These are phyloP conservation scores for Musca domestica DNA, from an alignment of 1,140 invertebrate species.

Conservation along the genomic window DNA sequence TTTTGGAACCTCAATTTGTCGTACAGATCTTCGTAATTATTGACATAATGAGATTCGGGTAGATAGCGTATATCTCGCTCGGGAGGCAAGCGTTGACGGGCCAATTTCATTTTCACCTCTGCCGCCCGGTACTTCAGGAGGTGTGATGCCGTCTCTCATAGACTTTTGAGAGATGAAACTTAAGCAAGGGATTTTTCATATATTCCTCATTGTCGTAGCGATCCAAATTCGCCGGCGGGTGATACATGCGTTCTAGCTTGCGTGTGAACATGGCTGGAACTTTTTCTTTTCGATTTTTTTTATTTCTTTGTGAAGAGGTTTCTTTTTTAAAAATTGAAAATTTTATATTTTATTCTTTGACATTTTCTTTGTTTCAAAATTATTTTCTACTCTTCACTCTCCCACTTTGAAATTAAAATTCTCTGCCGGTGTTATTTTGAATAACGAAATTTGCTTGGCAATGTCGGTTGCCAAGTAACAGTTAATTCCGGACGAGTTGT, in stretches of 20 bases:
- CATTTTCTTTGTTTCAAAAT: too few relatives aligned
- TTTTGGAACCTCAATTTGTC: constrained; percentile 46
- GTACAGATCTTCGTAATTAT: constrained; percentile 46
- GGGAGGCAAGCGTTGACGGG: constrained; percentile 30
- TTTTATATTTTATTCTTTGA: too few relatives aligned
- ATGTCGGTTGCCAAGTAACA: too few relatives aligned
- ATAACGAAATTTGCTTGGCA: too few relatives aligned
- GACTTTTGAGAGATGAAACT: constrained; percentile 44
- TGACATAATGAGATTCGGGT: constrained; percentile 41
- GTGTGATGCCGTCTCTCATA: constrained; percentile 43
- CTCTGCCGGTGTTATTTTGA: too few relatives aligned
- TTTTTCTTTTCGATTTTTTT: neutral
- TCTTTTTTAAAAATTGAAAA: too few relatives aligned
- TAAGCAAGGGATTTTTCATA: constrained; percentile 48
- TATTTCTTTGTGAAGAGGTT: too few relatives aligned
- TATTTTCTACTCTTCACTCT: too few relatives aligned
- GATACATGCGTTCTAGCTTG: constrained; percentile 42
- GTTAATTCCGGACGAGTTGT: too few relatives aligned
- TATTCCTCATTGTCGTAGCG: constrained; percentile 52
- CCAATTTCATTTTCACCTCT: constrained; percentile 43
- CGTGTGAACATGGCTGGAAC: constrained; percentile 13
- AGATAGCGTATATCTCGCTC: constrained; percentile 39
- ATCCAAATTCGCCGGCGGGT: constrained; percentile 42
- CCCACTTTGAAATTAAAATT: too few relatives aligned
- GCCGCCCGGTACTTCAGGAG: constrained; percentile 46